A percentile compares a stretch with the other conserved stretches of the same genome.
phyloP scores from a whole-genome alignment of 2,113 vertebrate genomes.

The Fulica atra region DNA sequence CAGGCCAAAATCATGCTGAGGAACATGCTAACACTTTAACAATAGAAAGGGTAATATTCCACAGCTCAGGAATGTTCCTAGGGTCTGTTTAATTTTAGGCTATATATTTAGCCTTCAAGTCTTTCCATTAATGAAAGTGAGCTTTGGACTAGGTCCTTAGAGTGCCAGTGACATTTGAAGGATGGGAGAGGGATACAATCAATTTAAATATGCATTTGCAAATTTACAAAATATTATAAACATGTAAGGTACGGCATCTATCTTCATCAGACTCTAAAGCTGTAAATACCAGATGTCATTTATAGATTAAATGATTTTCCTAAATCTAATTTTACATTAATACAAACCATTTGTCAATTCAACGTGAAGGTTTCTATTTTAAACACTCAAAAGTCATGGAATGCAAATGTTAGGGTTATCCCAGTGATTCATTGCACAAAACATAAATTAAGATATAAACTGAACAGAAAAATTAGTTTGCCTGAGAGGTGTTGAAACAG shows the following conservation, averaged over 20 bases:
- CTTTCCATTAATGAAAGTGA: neutral
- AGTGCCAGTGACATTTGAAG: slow-evolving; percentile 34
- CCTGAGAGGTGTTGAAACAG: neutral
- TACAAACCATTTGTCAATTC: slow-evolving; percentile 57
- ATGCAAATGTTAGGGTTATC: slow-evolving; percentile 55
- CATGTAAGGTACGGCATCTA: slow-evolving; percentile 30
- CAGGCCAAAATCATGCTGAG: neutral
- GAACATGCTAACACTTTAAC: neutral
- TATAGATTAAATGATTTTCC: slow-evolving; percentile 59
- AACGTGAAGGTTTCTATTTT: slow-evolving; percentile 36
- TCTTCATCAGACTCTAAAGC: slow-evolving; percentile 57
- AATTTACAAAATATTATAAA: slow-evolving; percentile 67
- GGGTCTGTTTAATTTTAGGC: neutral
- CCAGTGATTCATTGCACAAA: slow-evolving; percentile 39
- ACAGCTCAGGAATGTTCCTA: neutral
- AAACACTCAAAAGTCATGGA: slow-evolving; percentile 40
- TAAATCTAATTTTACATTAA: slow-evolving; percentile 62
- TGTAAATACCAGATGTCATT: slow-evolving; percentile 63
- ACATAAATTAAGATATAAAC: slow-evolving; percentile 40
- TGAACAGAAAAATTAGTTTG: slow-evolving; percentile 25
- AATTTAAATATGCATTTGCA: slow-evolving; percentile 62
- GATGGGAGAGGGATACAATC: slow-evolving; percentile 34
- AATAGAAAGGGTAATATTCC: neutral
- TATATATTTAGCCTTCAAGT: neutral
- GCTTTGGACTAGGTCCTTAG: slow-evolving; percentile 3